Conservation (phyloP, 2,113 vertebrate genomes). For the Donacobius atricapilla region DNA sequence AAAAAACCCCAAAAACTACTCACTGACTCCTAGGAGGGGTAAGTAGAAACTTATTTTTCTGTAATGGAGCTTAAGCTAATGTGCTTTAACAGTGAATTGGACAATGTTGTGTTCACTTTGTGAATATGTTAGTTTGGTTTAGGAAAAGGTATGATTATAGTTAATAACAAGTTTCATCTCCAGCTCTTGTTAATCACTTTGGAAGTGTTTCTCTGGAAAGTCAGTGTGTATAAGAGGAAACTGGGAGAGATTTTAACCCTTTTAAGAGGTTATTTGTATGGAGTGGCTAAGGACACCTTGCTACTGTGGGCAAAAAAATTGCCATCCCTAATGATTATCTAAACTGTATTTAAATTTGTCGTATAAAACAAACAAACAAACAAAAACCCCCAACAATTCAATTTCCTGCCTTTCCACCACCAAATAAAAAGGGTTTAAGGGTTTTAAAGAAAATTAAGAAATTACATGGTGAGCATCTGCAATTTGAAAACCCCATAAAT, state of each 20-base stretch:
- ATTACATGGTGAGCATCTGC: neutral
- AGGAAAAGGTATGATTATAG: neutral
- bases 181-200: neutral
- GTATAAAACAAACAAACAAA: neutral
- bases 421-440: neutral
- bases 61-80: neutral
- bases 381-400: neutral
- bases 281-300: neutral
- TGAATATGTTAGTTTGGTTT: neutral
- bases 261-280: neutral
- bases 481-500: neutral
- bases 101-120: neutral
- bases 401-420: neutral
- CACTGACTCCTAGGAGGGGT: neutral
- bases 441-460: neutral
- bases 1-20: accelerated
- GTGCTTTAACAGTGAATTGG: neutral
- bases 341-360: neutral
- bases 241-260: neutral
- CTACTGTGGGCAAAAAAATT: neutral
- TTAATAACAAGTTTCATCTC: neutral
- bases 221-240: neutral
- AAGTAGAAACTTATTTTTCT: neutral
- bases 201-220: neutral
- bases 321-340: neutral